A percentile compares a stretch with the other conserved stretches of the same genome.
phyloP scores from a whole-genome alignment of 2,888 invertebrate genomes.

The Chrysolina oricalcia region DNA sequence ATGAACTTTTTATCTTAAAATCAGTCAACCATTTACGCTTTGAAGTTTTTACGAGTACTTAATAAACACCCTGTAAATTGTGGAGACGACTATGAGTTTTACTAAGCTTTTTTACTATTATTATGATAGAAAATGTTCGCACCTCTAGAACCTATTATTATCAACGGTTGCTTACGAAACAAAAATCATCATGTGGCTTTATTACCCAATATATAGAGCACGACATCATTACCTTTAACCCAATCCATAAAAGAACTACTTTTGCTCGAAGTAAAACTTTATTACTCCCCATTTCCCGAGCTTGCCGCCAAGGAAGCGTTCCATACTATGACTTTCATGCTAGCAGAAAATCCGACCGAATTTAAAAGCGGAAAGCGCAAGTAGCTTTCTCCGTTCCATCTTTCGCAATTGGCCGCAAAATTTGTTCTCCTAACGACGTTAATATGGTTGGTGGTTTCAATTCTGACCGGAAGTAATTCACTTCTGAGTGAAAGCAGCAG shows the following conservation, averaged over 20 bases:
- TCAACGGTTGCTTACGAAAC: neutral
- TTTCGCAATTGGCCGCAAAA: neutral
- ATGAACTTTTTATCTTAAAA: no score
- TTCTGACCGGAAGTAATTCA: constrained; percentile 4
- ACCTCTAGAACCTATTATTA: neutral
- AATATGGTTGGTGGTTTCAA: constrained; percentile 8
- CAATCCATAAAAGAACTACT: neutral
- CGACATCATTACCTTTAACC: neutral
- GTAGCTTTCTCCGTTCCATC: neutral
- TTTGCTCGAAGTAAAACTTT: neutral
- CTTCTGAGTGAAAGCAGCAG: neutral
- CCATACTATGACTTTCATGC: constrained; percentile 2
- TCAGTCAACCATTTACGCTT: no score
- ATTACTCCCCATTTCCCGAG: neutral
- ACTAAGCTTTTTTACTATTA: no score
- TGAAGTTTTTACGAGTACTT: no score
- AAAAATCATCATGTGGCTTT: neutral
- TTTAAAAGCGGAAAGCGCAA: constrained; percentile 8
- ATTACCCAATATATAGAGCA: constrained; percentile 1
- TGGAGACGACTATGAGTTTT: no score
- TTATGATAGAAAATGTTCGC: no score
- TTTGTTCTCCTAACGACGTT: constrained; percentile 7
- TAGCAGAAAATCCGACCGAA: constrained; percentile 4
- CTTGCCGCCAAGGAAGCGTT: constrained; percentile 11
- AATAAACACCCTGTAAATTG: no score